Base-by-base conservation (phyloP, 2,888 invertebrate species). In the Lysandra bellargus region DNA sequence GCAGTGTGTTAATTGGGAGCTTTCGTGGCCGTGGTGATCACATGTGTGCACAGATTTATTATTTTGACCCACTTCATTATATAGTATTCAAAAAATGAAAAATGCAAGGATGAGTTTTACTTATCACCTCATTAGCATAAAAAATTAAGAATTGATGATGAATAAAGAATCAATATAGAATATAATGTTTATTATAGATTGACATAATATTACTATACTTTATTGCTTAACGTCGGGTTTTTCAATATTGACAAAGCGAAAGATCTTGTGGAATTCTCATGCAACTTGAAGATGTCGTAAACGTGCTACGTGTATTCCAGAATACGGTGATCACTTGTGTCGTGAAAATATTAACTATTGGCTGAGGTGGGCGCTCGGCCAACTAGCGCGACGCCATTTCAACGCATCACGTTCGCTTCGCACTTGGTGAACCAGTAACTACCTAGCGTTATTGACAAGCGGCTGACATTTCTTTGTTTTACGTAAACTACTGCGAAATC, bases 361-460 rank as follows among this genome's bases (percentile, higher is more conserved):
- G 84, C 84, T 88, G 89, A 87, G 89, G 87, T 88, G 90, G 93
- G 93, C 91, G 83, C 82, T 78, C 79, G 83, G 92, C 93, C 93
- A 93, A 91, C 83, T 87, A 84, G 88, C 87, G 87, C 87, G 86
- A 86, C 88, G 86, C 86, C 88, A 89, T 92, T 92, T 91, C 89
- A 86, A 90, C 89, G 85, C 84, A 83, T 80, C 82, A 83, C 85
- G 83, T 86, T 84, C 87, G 85, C 87, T 84, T 87, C 84, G 82
- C 84, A 82, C 83, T 84, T 81, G 81, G 78, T 53, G 78, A 81
- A 83, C 82, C 82, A 83, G 82, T 81, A 83, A 83, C 81, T 81
- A 81, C 78, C 61, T 80, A 80, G 82, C 83, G 81, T 82, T 84
- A 85, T 85, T 84, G 84, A 84, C 82, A 83, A 75, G 78, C 81